Base-by-base conservation (phyloP, 2,888 invertebrate genomes). In the Alsophila aescularia region DNA sequence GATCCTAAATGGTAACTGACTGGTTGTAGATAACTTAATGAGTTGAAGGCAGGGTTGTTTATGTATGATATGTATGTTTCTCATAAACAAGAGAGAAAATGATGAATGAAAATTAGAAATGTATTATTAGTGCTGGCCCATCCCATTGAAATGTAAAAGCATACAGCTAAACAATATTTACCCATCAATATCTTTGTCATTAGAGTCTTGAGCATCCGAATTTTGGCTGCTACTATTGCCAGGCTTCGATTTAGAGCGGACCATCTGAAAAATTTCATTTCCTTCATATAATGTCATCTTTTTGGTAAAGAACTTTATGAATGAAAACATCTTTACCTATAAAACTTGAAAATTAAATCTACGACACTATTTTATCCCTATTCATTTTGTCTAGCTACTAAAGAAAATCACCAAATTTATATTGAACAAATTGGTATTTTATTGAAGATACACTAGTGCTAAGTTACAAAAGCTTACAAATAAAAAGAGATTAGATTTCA, bases 171-270 rank as follows among this genome's bases (percentile, higher is more conserved):
- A 34, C 39, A 52, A 85, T 87, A 88, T 81, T 90, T 91, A 91
- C 91, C 91, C 81, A 77, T 90, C 80, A 81, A 91, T 83, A 72
- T 84, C 83, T 87, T 85, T 89, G 75, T 90, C 90, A 77, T 70
- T 76, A 64, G 75, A 60, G 58, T 87, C 89, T 73, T 77, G 79
- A 67, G 72, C 76, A 75, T 89, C 85, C 70, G 89, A 85, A 77
- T 79, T 85, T 73, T 83, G 82, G 70, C 80, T 78, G 75, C 86
- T 81, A 81, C 87, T 83, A 72, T 76, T 77, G 69, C 82, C 77
- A 60, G 80, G 80, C 73, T 85, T 87, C 72, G 77, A 75, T 75
- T 83, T 90, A 83, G 88, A 80, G 60, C 84, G 83, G 80, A 87
- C 89, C 85, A 90, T 90, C 91, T 91, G 91, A 75, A 89, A 87